Evolutionary conservation across 1,140 invertebrate genomes (phyloP).

Genomic region (Hetaerina americana): DNA sequence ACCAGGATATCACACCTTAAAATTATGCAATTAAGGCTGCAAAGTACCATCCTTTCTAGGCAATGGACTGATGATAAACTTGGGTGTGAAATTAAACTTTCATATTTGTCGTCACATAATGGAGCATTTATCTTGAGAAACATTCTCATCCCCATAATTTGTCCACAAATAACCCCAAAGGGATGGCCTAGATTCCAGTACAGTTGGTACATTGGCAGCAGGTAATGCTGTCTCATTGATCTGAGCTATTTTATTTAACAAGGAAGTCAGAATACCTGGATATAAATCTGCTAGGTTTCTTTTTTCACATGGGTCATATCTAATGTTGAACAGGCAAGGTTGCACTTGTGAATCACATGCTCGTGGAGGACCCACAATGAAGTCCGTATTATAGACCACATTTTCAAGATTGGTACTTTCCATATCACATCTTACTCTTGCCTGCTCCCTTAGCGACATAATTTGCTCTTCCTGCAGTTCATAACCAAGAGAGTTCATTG

Average conservation of each 20-base stretch:
- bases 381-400: background rate
- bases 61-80: no score
- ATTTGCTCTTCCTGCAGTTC: background rate
- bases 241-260: background rate
- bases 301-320: constrained; percentile 27
- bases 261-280: background rate
- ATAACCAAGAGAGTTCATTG: constrained; percentile 9
- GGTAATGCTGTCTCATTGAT: constrained; percentile 27
- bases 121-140: no score
- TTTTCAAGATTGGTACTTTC: background rate
- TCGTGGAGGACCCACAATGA: no score
- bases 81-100: no score
- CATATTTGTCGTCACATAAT: no score
- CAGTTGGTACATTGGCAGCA: constrained; percentile 35
- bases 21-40: no score
- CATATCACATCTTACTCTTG: background rate
- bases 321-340: constrained; percentile 26
- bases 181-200: constrained; percentile 41
- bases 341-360: background rate
- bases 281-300: constrained; percentile 18
- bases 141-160: constrained; percentile 56
- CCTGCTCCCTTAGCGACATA: background rate
- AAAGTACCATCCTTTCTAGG: no score
- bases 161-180: constrained; percentile 57
- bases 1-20: no score